These are phyloP conservation scores for Leptestheria dahalacensis DNA, from an alignment of 1,140 invertebrate species.

Conservation along the genomic window DNA sequence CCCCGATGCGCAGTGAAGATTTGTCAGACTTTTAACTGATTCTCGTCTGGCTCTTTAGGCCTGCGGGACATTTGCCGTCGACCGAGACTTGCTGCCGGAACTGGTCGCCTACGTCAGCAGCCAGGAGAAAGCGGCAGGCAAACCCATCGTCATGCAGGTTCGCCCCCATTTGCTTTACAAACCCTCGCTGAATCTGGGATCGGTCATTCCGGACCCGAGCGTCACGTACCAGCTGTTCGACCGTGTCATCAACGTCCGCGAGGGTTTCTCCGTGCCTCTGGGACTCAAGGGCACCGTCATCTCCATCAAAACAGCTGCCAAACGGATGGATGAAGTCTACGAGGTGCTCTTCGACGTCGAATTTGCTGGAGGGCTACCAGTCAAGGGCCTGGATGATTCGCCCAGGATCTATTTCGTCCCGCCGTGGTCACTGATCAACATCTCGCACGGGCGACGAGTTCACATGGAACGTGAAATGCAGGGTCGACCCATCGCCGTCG, in stretches of 20 bases:
- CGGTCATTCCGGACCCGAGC: constrained; percentile 43
- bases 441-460: constrained; percentile 33
- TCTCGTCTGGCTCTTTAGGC: not conserved
- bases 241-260: constrained; percentile 59
- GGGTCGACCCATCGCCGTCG: constrained; percentile 3
- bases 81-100: not conserved
- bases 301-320: constrained; percentile 38
- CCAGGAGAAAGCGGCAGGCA: constrained; percentile 26
- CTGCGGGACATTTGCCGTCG: not conserved
- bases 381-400: constrained; percentile 35
- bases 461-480: constrained; percentile 3
- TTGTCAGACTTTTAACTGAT: not conserved
- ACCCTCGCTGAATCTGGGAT: constrained; percentile 32
- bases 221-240: constrained; percentile 57
- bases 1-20: too few species aligned
- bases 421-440: constrained; percentile 40
- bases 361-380: constrained; percentile 46
- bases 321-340: constrained; percentile 38
- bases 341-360: constrained; percentile 61
- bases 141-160: constrained; percentile 51
- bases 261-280: constrained; percentile 57
- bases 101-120: not conserved
- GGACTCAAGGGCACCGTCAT: constrained; percentile 68
- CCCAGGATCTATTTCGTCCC: constrained; percentile 37
- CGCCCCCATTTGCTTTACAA: constrained; percentile 61